Base-by-base conservation (phyloP, 2,888 invertebrate genomes). In the Phaedon cochleariae region DNA sequence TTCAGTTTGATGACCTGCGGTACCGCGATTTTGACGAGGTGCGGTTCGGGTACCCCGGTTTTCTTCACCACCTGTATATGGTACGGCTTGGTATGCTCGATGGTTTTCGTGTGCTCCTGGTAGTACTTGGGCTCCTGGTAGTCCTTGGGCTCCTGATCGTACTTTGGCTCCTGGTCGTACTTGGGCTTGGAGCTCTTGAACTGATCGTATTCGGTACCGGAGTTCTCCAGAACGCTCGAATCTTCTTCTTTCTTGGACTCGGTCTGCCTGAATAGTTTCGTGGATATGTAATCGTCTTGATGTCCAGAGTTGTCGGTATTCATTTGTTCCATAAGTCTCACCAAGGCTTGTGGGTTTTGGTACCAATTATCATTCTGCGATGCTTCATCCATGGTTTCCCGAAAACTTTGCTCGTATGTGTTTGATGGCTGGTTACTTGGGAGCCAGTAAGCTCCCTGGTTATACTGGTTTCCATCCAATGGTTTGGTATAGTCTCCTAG, bases 31-130 rank as follows among this genome's bases (percentile, higher is more conserved):
- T 90, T 89, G 15, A 91, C 88, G 0, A 91, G 90, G 75, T 92
- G 91, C 0, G 91, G 92, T 54, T 91, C 87, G 9, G 91, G 90
- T 6, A 91, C 87, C 0, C 90, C 91, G 68, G 90, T 86, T 83
- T 90, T 91, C 83, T 91, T 90, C 68, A 90, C 87, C 64, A 91
- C 89, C 2, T 89, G 89, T 52, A 90, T 88, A 52, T 90, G 90
- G 73, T 90, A 88, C 1, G 90, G 90, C 80, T 90, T 90, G 0
- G 90, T 88, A 80, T 89, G 87, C 76, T 91, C 91, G 26, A 90
- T 85, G 78, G 90, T 89, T 6, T 90, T 87, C 53, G 83, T 83
- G 29, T 84, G 84, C 21, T 82, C 79, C 37, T 82, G n/a, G n/a
- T n/a, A n/a, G n/a, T n/a, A n/a, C n/a, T n/a, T n/a, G n/a, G n/a